A percentile compares a stretch with the other conserved stretches of the same genome.
Evolutionary conservation across 2,797 vertebrate species (phyloP).

Genomic region (Oophaga sylvatica): DNA sequence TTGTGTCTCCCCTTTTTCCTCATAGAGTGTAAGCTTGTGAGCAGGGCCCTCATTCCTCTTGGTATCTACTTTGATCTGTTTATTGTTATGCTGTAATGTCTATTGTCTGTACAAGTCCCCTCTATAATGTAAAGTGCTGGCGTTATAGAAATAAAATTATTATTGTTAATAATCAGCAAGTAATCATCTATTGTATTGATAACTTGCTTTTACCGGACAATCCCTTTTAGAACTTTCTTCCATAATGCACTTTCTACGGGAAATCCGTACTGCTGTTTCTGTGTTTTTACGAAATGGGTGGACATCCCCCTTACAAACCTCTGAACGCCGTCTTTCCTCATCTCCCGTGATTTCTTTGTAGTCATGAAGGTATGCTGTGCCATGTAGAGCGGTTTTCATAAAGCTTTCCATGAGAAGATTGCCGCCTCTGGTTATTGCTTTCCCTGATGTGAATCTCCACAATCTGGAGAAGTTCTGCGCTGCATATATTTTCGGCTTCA

Average conservation of each 20-base stretch:
- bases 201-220: neutral
- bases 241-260: neutral
- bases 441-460: neutral
- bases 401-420: neutral
- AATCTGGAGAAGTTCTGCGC: conserved; percentile 22
- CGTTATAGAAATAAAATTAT: too few relatives aligned
- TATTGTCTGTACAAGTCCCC: too few relatives aligned
- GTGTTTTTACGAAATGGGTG: neutral
- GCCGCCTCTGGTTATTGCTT: too few relatives aligned
- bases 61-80: too few relatives aligned
- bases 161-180: too few relatives aligned
- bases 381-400: neutral
- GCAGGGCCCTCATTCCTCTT: too few relatives aligned
- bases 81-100: too few relatives aligned
- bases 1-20: too few relatives aligned
- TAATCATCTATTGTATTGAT: too few relatives aligned
- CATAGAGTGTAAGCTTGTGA: too few relatives aligned
- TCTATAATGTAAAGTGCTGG: too few relatives aligned
- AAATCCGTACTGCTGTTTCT: neutral
- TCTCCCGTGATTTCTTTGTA: neutral
- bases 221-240: too few relatives aligned
- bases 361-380: neutral
- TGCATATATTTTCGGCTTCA: conserved; percentile 46
- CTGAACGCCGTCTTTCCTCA: neutral
- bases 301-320: neutral